Conservation (phyloP, 2,797 vertebrate genomes). For the Platalea minor region DNA sequence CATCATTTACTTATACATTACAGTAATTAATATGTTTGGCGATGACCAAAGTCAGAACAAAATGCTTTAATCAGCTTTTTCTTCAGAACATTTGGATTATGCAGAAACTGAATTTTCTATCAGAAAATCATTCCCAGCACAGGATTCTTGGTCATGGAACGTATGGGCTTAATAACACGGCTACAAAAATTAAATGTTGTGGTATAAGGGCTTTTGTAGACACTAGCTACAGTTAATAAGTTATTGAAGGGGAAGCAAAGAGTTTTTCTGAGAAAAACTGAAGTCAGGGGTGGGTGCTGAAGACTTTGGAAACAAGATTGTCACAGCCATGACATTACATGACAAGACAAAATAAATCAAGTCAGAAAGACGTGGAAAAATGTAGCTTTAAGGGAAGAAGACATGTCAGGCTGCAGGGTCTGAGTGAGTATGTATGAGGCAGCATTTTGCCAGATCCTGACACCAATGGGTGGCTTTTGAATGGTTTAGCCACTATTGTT, state of each 20-base stretch:
- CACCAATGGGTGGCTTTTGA: neutral
- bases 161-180: neutral
- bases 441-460: neutral
- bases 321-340: neutral
- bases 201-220: neutral
- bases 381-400: neutral
- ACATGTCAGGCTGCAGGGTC: neutral
- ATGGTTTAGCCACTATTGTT: neutral
- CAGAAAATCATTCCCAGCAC: neutral
- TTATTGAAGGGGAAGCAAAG: neutral
- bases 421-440: neutral
- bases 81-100: neutral
- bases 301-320: neutral
- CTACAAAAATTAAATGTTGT: neutral
- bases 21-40: neutral
- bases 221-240: neutral
- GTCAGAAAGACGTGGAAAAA: neutral
- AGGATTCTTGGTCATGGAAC: neutral
- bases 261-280: neutral
- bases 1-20: neutral
- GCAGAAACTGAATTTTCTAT: neutral
- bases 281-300: neutral
- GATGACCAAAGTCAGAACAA: neutral
- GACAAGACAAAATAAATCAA: neutral
- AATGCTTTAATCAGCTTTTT: neutral